phyloP scores from a whole-genome alignment of 2,113 vertebrate genomes.

The Rana temporaria region DNA sequence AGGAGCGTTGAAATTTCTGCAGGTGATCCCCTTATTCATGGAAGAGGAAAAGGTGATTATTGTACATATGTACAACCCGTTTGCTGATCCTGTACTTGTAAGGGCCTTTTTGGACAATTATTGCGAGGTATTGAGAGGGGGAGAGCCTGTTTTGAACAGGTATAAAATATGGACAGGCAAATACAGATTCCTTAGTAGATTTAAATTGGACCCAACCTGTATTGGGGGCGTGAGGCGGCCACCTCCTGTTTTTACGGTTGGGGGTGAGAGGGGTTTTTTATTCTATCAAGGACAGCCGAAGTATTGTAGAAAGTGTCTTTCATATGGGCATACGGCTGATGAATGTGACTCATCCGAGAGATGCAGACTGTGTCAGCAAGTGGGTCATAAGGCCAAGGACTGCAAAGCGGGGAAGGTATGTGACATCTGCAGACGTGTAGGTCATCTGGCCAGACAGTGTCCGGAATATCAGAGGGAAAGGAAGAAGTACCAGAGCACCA shows the following conservation, averaged over 20 bases:
- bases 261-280: background rate
- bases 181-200: fast-evolving
- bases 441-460: too few relatives aligned
- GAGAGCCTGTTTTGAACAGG: background rate
- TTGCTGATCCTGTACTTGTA: background rate
- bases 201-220: background rate
- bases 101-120: background rate
- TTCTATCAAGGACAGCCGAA: background rate
- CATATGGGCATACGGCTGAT: background rate
- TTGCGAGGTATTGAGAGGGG: background rate
- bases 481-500: too few relatives aligned
- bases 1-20: too few relatives aligned
- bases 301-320: background rate
- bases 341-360: background rate
- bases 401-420: too few relatives aligned
- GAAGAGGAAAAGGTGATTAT: too few relatives aligned
- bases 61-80: background rate
- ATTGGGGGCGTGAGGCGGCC: background rate
- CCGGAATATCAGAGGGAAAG: too few relatives aligned
- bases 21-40: too few relatives aligned
- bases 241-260: background rate
- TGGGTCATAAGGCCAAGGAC: background rate
- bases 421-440: too few relatives aligned
- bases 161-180: background rate
- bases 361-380: background rate